Conservation (phyloP, 2,797 vertebrate genomes). For the Petrocephalus schoutedeni region DNA sequence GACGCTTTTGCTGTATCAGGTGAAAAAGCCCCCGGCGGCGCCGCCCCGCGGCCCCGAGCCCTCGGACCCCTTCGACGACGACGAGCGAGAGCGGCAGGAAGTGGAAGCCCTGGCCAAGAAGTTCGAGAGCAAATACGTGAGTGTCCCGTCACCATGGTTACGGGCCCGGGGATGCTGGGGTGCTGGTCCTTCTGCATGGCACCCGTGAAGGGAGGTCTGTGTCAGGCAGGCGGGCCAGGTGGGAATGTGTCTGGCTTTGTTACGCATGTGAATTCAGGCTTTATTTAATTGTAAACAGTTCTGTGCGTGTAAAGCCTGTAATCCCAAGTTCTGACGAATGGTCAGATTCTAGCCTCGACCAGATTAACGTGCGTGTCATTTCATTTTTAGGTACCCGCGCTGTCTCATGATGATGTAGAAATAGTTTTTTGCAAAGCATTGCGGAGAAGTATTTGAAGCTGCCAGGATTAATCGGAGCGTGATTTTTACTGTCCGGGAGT, state of each 20-base stretch:
- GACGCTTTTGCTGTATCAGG: constrained; percentile 37
- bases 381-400: not conserved
- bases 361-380: not conserved
- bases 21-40: constrained; percentile 58
- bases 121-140: constrained; percentile 96
- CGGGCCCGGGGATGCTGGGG: not conserved
- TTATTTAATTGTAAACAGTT: not conserved
- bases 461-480: not conserved
- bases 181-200: not conserved
- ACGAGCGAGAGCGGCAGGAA: constrained; percentile 74
- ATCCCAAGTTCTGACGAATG: not conserved
- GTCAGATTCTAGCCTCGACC: not conserved
- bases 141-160: constrained; percentile 45
- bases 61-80: constrained; percentile 76
- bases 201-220: not conserved
- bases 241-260: not conserved
- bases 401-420: not conserved
- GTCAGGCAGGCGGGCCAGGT: not conserved
- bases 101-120: constrained; percentile 87
- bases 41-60: constrained; percentile 41
- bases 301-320: not conserved
- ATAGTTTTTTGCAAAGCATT: not conserved
- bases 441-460: not conserved
- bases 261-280: not conserved
- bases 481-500: not conserved